Percentiles rank a stretch among this genome's conserved stretches.
These are phyloP conservation scores for Micrasema minimum DNA, from an alignment of 1,140 invertebrate genomes.

Conservation along the genomic window DNA sequence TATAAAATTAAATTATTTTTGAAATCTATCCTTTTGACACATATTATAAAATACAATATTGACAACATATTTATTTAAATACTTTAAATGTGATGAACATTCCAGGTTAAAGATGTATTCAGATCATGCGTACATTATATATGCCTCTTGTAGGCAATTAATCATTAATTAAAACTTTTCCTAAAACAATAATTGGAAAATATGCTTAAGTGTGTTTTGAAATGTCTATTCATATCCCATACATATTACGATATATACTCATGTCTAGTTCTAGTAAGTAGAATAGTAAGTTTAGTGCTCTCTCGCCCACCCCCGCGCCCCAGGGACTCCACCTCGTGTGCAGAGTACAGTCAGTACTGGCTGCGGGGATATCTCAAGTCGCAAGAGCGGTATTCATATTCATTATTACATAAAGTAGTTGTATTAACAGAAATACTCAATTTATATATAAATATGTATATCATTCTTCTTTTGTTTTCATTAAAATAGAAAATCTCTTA, in stretches of 20 bases:
- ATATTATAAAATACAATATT: constrained; percentile 14
- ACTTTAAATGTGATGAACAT: constrained; percentile 27
- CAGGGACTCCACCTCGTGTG: too few species aligned
- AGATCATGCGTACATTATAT: constrained; percentile 1
- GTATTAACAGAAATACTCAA: too few species aligned
- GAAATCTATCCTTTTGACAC: constrained; percentile 5
- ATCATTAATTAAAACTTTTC: too few species aligned
- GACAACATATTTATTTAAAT: constrained; percentile 23
- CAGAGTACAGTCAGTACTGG: too few species aligned
- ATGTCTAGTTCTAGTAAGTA: constrained; percentile 12
- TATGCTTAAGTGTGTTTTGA: constrained; percentile 16
- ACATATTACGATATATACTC: constrained; percentile 11
- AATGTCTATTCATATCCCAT: constrained; percentile 30
- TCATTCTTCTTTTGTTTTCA: constrained; percentile 32
- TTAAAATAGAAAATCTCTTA: constrained; percentile 24
- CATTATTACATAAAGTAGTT: too few species aligned
- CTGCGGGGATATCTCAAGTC: too few species aligned
- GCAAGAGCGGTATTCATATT: too few species aligned
- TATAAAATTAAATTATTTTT: constrained; percentile 15
- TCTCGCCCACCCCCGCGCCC: not conserved
- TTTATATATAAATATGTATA: too few species aligned
- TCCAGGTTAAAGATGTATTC: constrained; percentile 14
- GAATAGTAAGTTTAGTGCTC: constrained; percentile 4
- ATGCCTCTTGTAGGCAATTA: constrained; percentile 1
- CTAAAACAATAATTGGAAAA: not conserved